Conservation (phyloP, 2,797 vertebrate genomes). For the Alectoris magna region DNA sequence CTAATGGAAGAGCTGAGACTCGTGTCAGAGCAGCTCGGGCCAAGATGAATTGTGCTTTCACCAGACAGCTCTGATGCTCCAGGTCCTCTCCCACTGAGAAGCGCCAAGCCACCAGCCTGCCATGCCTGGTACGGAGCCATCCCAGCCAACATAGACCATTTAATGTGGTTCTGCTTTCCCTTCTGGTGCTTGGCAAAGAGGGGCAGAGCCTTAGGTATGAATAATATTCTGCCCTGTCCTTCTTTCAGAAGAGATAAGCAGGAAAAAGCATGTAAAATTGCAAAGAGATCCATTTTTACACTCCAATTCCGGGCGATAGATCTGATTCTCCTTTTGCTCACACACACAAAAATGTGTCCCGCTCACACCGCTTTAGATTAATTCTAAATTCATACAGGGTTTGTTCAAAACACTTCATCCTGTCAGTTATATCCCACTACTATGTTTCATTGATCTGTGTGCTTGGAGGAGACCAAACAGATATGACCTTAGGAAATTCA, state of each 20-base stretch:
- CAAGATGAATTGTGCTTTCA: neutral
- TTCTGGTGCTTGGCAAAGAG: neutral
- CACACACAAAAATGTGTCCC: neutral
- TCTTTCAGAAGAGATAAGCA: neutral
- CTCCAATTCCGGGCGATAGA: neutral
- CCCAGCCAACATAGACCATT: neutral
- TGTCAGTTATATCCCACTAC: neutral
- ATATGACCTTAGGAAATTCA: neutral
- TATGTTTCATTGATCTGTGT: neutral
- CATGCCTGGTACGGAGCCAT: neutral
- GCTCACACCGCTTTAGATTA: neutral
- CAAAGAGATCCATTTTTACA: neutral
- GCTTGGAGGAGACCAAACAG: neutral
- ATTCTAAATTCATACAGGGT: neutral
- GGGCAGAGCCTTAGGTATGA: neutral
- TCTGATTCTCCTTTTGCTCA: neutral
- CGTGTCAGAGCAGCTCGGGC: neutral
- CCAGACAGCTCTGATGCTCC: neutral
- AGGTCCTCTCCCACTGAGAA: neutral
- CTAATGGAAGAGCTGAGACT: neutral
- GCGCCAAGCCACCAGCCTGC: accelerated
- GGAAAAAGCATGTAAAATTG: neutral
- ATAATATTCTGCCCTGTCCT: neutral
- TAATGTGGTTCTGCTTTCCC: neutral
- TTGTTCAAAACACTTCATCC: neutral